Percentiles rank a stretch among this genome's conserved stretches.
These are phyloP conservation scores for Dendropsophus ebraccatus DNA, from an alignment of 2,113 vertebrate species.

Conservation along the genomic window DNA sequence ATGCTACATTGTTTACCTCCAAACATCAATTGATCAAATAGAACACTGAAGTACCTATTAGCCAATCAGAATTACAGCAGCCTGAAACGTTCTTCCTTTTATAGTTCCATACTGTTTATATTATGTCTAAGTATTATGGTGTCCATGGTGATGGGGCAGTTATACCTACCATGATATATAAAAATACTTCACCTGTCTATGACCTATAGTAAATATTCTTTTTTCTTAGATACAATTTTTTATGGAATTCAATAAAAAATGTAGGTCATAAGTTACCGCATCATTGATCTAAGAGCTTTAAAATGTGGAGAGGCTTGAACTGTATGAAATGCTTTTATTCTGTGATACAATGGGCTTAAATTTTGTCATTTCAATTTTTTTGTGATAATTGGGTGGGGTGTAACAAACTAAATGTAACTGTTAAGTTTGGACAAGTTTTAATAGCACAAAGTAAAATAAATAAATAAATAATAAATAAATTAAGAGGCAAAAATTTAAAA, in stretches of 20 bases:
- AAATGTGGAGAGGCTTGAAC: too few species aligned
- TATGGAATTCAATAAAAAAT: neutral
- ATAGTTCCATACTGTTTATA: constrained; percentile 24
- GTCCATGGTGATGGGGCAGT: constrained; percentile 5
- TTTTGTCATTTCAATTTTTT: too few species aligned
- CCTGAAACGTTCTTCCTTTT: neutral
- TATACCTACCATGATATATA: neutral
- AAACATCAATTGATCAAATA: constrained; percentile 46
- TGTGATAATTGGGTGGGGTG: too few species aligned
- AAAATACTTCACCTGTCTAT: neutral
- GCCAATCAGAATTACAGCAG: neutral
- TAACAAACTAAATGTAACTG: too few species aligned
- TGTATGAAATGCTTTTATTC: too few species aligned
- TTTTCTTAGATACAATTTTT: neutral
- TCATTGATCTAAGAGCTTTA: too few species aligned
- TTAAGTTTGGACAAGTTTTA: too few species aligned
- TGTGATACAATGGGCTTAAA: too few species aligned
- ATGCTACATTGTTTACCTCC: neutral
- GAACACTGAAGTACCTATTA: constrained; percentile 5
- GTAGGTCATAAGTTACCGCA: neutral
- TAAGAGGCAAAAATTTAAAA: too few species aligned
- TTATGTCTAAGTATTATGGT: constrained; percentile 31
- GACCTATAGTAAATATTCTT: neutral
- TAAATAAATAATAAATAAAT: too few species aligned
- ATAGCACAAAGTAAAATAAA: too few species aligned